These are phyloP conservation scores for Tupiocoris notatus DNA, from an alignment of 2,888 invertebrate species.

Conservation along the genomic window DNA sequence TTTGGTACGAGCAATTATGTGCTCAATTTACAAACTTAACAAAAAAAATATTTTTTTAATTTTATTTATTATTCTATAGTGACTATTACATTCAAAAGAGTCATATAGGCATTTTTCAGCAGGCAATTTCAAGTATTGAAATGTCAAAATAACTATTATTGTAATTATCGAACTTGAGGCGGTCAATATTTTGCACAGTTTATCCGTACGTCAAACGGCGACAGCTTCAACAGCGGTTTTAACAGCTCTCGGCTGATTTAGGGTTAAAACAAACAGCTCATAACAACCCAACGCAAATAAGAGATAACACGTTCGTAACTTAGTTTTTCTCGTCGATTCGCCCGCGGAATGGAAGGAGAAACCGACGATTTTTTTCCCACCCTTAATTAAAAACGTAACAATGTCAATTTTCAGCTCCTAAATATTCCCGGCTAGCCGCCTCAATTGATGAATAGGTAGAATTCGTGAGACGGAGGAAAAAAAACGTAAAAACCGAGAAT, in stretches of 20 bases:
- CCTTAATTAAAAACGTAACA: not conserved
- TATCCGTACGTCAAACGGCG: too few relatives aligned
- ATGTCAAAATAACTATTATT: too few relatives aligned
- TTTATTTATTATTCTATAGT: too few relatives aligned
- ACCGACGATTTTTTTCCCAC: not conserved
- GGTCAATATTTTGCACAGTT: too few relatives aligned
- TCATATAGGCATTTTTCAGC: too few relatives aligned
- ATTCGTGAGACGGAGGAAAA: not conserved
- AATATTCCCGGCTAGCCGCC: not conserved
- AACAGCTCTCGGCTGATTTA: not conserved
- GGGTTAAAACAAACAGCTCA: conserved; percentile 17
- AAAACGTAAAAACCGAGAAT: not conserved
- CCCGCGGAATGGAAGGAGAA: not conserved
- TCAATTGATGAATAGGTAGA: not conserved
- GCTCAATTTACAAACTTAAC: too few relatives aligned
- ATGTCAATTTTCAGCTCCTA: not conserved
- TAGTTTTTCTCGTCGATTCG: conserved; percentile 7
- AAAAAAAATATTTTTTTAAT: too few relatives aligned
- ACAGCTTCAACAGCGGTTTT: not conserved
- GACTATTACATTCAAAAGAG: too few relatives aligned
- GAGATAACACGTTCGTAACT: conserved; percentile 29
- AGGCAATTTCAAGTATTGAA: too few relatives aligned
- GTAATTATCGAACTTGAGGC: too few relatives aligned
- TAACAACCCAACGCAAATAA: conserved; percentile 27
- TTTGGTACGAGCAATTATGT: too few relatives aligned